Conservation (phyloP, 2,888 invertebrate species). For the Caenorhabditis becei region DNA sequence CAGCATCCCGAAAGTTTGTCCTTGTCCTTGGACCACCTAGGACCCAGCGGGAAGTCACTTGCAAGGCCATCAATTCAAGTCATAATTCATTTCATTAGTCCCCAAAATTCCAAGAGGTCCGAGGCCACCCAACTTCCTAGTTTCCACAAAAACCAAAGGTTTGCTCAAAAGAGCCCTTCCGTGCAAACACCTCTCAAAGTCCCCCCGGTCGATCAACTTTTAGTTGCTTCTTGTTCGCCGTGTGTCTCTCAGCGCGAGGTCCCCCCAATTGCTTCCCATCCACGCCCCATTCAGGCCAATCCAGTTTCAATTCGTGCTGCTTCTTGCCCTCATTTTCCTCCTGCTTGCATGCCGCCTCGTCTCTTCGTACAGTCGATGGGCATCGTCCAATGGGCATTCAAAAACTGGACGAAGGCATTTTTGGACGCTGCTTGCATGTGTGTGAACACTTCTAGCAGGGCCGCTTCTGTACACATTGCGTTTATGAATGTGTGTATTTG, state of each 20-base stretch:
- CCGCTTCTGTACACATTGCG: slow-evolving; percentile 47
- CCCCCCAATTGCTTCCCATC: slow-evolving; percentile 32
- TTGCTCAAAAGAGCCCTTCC: too few relatives aligned
- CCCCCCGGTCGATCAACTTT: too few relatives aligned
- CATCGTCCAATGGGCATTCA: slow-evolving; percentile 43
- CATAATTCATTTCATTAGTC: too few relatives aligned
- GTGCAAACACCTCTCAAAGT: too few relatives aligned
- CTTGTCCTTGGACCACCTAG: too few relatives aligned
- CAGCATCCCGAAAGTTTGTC: too few relatives aligned
- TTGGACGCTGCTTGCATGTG: slow-evolving; percentile 31
- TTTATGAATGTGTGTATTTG: slow-evolving; percentile 37
- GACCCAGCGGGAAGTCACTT: too few relatives aligned
- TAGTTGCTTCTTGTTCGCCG: slow-evolving; percentile 9
- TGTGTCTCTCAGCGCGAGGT: too few relatives aligned
- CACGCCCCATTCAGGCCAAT: slow-evolving; percentile 43
- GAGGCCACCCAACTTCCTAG: too few relatives aligned
- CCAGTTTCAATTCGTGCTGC: slow-evolving; percentile 60
- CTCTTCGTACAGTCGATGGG: slow-evolving; percentile 20
- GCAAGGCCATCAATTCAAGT: too few relatives aligned
- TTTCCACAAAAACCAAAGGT: too few relatives aligned
- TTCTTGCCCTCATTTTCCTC: slow-evolving; percentile 59
- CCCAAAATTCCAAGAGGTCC: too few relatives aligned
- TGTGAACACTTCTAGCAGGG: slow-evolving; percentile 20
- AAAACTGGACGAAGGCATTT: slow-evolving; percentile 59
- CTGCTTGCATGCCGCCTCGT: slow-evolving; percentile 42